Evolutionary conservation across 2,797 vertebrate species (phyloP).

Genomic region (Phoxinus dragarum): DNA sequence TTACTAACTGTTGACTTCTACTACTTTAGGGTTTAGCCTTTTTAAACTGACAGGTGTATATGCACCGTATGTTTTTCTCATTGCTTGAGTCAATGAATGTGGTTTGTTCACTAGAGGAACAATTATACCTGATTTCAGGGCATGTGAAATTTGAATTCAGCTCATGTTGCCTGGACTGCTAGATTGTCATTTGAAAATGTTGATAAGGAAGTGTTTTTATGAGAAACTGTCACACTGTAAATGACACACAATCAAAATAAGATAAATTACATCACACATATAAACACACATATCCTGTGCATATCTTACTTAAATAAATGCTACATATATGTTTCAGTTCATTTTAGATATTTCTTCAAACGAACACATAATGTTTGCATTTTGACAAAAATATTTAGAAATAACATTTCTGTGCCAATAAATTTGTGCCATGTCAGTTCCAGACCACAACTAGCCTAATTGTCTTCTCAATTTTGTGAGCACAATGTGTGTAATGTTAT

Average conservation of each 20-base stretch:
- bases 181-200: conserved; percentile 8
- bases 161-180: conserved; percentile 59
- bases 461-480: background rate
- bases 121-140: conserved; percentile 53
- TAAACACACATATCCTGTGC: conserved; percentile 19
- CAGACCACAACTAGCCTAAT: conserved; percentile 34
- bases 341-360: conserved; percentile 25
- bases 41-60: conserved; percentile 58
- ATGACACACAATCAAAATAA: conserved; percentile 34
- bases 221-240: conserved; percentile 43
- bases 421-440: conserved; percentile 47
- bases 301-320: conserved; percentile 38
- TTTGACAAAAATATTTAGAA: conserved; percentile 74
- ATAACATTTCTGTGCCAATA: conserved; percentile 69
- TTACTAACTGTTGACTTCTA: background rate
- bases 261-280: conserved; percentile 29
- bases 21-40: conserved; percentile 30
- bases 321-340: background rate
- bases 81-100: conserved; percentile 62
- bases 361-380: conserved; percentile 66
- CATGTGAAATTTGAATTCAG: conserved; percentile 59
- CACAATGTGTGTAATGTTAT: conserved; percentile 34
- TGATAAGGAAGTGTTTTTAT: conserved; percentile 41
- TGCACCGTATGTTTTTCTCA: conserved; percentile 72
- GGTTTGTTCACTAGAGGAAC: conserved; percentile 61